Evolutionary conservation across 1,140 invertebrate species (phyloP).

Genomic region (Halotydeus destructor): DNA sequence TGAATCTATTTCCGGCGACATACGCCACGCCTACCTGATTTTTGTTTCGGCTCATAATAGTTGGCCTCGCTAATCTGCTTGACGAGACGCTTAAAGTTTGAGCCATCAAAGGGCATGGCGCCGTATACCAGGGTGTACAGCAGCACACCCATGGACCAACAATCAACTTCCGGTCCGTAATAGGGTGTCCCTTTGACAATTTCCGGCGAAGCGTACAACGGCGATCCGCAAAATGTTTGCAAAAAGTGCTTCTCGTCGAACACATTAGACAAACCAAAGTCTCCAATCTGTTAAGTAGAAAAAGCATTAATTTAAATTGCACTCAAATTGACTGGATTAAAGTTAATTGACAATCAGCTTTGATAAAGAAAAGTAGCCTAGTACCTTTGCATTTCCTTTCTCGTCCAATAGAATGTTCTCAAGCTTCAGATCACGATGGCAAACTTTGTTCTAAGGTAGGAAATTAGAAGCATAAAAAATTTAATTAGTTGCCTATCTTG

Average conservation of each 20-base stretch:
- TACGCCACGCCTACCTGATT: slow-evolving; percentile 55
- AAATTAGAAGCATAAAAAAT: slow-evolving; percentile 15
- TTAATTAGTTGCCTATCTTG: too few species aligned
- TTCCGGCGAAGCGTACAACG: slow-evolving; percentile 93
- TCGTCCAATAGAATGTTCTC: slow-evolving; percentile 96
- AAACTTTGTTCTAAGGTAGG: slow-evolving; percentile 54
- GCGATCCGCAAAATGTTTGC: slow-evolving; percentile 91
- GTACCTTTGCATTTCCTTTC: slow-evolving; percentile 78
- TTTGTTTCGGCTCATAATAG: slow-evolving; percentile 70
- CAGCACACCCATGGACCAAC: slow-evolving; percentile 91
- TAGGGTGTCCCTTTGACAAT: slow-evolving; percentile 96
- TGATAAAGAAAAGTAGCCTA: not conserved
- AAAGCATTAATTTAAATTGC: not conserved
- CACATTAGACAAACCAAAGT: slow-evolving; percentile 96
- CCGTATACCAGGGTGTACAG: slow-evolving; percentile 95
- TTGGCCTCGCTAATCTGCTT: slow-evolving; percentile 91
- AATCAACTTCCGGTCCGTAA: slow-evolving; percentile 74
- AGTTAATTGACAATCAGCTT: slow-evolving; percentile 2
- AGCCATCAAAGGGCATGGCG: slow-evolving; percentile 98
- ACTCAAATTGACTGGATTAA: not conserved
- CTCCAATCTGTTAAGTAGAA: slow-evolving; percentile 54
- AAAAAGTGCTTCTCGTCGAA: slow-evolving; percentile 64
- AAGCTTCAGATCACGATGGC: slow-evolving; percentile 91
- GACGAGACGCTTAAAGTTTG: slow-evolving; percentile 87
- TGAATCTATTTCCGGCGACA: not conserved